A percentile compares a stretch with the other conserved stretches of the same genome.
These are phyloP conservation scores for Rhea americana DNA, from an alignment of 2,113 vertebrate genomes.

Conservation along the genomic window DNA sequence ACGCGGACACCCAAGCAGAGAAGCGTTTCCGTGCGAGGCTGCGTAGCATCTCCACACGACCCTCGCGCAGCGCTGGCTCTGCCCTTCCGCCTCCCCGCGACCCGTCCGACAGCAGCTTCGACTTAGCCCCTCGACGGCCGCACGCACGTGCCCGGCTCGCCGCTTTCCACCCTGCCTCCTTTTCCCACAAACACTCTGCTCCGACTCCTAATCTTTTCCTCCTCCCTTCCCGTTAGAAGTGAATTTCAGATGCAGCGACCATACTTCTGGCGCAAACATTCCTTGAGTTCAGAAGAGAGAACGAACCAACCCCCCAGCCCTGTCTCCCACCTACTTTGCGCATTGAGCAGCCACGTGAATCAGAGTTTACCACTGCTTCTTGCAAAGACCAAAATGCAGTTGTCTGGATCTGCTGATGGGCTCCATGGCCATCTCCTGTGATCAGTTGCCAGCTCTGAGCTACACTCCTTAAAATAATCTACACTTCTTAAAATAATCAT, in stretches of 20 bases:
- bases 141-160: accelerated
- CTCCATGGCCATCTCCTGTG: background rate
- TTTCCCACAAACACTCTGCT: background rate
- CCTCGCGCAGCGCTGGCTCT: background rate
- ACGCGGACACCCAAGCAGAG: background rate
- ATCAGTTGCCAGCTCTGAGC: background rate
- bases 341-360: background rate
- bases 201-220: background rate
- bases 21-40: background rate
- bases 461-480: background rate
- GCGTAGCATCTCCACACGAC: background rate
- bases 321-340: background rate
- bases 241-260: background rate
- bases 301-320: background rate
- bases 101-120: too few species aligned
- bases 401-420: accelerated
- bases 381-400: background rate
- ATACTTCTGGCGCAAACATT: background rate
- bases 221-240: background rate
- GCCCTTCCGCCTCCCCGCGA: background rate
- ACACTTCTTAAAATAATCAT: too few species aligned
- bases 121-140: accelerated
- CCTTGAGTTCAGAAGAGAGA: background rate
- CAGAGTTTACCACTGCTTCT: background rate
- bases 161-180: background rate